Evolutionary conservation across 2,888 invertebrate species (phyloP), one percentile per base, ranked within the genome.

Genomic region (Sphaerophoria taeniata): DNA sequence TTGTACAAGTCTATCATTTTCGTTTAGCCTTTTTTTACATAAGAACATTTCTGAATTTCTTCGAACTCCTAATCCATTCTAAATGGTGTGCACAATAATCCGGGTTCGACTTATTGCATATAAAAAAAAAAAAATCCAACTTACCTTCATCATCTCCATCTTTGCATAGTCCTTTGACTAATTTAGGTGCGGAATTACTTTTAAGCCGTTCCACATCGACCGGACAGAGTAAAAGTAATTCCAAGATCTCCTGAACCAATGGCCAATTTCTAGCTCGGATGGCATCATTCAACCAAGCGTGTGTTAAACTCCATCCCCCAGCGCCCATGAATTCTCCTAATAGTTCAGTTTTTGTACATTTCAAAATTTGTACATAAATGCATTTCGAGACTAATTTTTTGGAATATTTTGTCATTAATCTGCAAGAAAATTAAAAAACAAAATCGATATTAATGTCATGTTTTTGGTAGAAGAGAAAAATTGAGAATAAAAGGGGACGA

Each of bases 381-480:
- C 98, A 98, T 93, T 98, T 98, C 88, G 97, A 98, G 72, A 98
- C 98, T 88, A 98, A 93, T 92, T 98, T 98, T 92, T 97, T 97
- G 0, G 98, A 98, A 93, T 97, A 98, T 92, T 98, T 98, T 60
- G 96, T 96, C 98, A 98, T 98, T 90, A 98, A 94, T 91, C 98
- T 98, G 93, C 24, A 24, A 24, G 24, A 88, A 95, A 95, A 88
- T 89, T 89, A 88, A 89, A 87, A 71, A 49, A 77, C 6, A 39
- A 39, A 7, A 39, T 39, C 0, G 6, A 7, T 0, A 3, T 39
- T 39, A 39, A 39, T 39, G 39, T 39, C 3, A 39, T 1, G 39
- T 6, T 39, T 39, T 43, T 43, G 3, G 43, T 43, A 43, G 9
- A 43, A 11, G 3, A 11, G n/a, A 53, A 55, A 24, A 24, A 24